Conservation (phyloP, 1,140 invertebrate species). For the Oncopodura yosiiana region DNA sequence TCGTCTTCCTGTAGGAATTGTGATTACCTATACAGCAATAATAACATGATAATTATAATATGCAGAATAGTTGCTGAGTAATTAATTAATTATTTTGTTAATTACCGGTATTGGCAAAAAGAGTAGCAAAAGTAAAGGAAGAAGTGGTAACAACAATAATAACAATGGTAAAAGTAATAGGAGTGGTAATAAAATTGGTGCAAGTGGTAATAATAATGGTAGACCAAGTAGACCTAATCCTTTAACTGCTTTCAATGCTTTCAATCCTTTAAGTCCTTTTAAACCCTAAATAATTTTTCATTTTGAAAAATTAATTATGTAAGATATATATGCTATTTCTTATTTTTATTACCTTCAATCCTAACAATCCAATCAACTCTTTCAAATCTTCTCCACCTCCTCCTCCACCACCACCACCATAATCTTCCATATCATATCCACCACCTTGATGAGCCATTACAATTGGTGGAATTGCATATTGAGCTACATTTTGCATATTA, state of each 20-base stretch:
- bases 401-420: constrained; percentile 4
- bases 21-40: not conserved
- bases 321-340: not conserved
- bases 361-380: constrained; percentile 10
- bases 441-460: constrained; percentile 2
- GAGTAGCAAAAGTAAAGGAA: constrained; percentile 11
- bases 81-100: not conserved
- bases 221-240: constrained; percentile 6
- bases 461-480: constrained; percentile 23
- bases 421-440: not conserved
- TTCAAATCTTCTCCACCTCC: constrained; percentile 9
- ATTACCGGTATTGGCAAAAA: constrained; percentile 17
- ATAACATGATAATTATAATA: not conserved
- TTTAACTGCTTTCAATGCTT: constrained; percentile 12
- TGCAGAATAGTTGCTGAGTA: not conserved
- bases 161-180: not conserved
- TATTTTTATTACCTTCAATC: constrained; percentile 8
- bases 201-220: not conserved
- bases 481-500: constrained; percentile 1
- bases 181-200: constrained; percentile 14
- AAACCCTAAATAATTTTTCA: not conserved
- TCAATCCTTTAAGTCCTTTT: constrained; percentile 24
- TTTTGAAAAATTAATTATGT: not conserved
- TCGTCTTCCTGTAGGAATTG: not conserved
- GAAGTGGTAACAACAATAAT: constrained; percentile 4